Evolutionary conservation across 2,888 invertebrate genomes (phyloP).

Genomic region (Dromius quadrimaculatus): DNA sequence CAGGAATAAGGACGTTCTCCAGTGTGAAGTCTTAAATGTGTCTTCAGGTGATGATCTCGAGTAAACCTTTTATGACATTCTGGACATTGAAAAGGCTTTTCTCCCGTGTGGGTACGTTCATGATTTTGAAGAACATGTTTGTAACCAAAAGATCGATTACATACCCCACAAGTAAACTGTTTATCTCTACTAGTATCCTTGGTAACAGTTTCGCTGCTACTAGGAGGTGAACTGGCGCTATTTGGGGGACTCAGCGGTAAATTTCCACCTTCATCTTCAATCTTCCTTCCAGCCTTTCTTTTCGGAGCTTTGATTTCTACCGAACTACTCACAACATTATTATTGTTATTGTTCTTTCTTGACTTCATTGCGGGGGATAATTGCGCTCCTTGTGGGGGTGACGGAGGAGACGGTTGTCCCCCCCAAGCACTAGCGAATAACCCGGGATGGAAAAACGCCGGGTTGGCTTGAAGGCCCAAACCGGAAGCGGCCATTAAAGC

Average conservation of each 20-base stretch:
- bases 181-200: constrained; percentile 73
- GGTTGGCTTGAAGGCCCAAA: constrained; percentile 70
- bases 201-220: constrained; percentile 61
- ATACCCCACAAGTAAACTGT: constrained; percentile 89
- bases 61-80: constrained; percentile 94
- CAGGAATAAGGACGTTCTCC: constrained; percentile 95
- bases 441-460: constrained; percentile 75
- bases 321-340: constrained; percentile 67
- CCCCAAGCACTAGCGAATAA: constrained; percentile 70
- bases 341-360: constrained; percentile 65
- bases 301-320: constrained; percentile 62
- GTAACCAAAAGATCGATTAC: constrained; percentile 91
- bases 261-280: constrained; percentile 58
- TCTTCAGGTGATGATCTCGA: constrained; percentile 92
- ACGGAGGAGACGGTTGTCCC: constrained; percentile 67
- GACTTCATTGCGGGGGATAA: constrained; percentile 64
- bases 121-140: constrained; percentile 96
- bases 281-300: constrained; percentile 59
- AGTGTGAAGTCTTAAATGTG: constrained; percentile 92
- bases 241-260: constrained; percentile 70
- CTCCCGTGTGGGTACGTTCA: constrained; percentile 94
- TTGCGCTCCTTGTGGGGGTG: constrained; percentile 66
- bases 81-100: constrained; percentile 93
- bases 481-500: constrained; percentile 70
- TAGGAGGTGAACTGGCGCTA: constrained; percentile 70